phyloP scores from a whole-genome alignment of 2,797 vertebrate genomes.

The Cheirogaleus major region DNA sequence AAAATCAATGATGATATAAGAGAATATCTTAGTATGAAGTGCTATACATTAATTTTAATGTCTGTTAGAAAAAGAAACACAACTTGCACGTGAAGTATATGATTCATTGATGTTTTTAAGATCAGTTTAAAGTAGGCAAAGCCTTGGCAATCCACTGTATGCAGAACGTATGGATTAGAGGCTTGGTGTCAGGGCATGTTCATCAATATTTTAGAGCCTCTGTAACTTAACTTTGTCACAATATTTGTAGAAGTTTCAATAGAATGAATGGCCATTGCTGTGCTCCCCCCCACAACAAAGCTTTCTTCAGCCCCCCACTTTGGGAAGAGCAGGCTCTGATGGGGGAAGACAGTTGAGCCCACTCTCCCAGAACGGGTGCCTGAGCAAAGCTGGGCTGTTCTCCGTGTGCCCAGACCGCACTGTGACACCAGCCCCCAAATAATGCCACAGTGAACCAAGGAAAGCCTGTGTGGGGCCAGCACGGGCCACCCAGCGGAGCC shows the following conservation, averaged over 20 bases:
- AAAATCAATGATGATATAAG: background rate
- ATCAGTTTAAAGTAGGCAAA: background rate
- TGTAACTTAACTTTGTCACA: background rate
- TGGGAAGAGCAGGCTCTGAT: background rate
- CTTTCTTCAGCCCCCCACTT: background rate
- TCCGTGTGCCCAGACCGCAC: background rate
- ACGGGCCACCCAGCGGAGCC: fast-evolving
- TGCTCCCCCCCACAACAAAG: too few species aligned
- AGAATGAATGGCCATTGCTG: background rate
- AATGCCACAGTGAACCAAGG: fast-evolving
- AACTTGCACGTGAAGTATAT: background rate
- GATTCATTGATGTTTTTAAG: background rate
- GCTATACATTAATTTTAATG: background rate
- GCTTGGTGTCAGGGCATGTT: background rate
- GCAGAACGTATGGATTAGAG: background rate
- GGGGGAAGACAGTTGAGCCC: background rate
- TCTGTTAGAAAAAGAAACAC: background rate
- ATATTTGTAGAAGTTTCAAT: background rate
- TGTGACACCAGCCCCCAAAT: fast-evolving
- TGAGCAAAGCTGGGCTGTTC: background rate
- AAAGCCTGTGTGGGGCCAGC: fast-evolving
- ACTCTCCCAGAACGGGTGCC: background rate
- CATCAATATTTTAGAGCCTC: background rate
- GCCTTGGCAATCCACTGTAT: background rate
- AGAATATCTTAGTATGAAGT: background rate